Evolutionary conservation across 2,113 vertebrate genomes (phyloP).

Genomic region (Pomatorhinus ruficollis): DNA sequence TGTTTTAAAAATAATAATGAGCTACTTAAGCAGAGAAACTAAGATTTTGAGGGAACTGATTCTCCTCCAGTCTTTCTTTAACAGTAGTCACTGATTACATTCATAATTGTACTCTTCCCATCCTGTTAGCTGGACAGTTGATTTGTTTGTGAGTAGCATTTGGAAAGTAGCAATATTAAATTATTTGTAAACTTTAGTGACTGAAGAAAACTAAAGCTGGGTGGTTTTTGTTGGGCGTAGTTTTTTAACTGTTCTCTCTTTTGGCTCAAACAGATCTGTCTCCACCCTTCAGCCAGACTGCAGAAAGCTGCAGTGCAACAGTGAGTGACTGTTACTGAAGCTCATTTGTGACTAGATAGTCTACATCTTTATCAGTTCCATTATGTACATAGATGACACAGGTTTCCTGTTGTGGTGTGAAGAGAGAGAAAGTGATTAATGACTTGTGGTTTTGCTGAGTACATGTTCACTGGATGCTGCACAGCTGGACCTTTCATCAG

Average conservation of each 20-base stretch:
- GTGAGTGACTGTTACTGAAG: constrained; percentile 1
- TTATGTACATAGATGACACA: background rate
- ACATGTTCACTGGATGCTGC: background rate
- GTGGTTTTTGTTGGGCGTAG: background rate
- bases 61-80: constrained; percentile 38
- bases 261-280: constrained; percentile 20
- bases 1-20: constrained; percentile 31
- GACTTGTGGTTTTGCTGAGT: constrained; percentile 9
- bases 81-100: background rate
- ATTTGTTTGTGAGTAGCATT: background rate
- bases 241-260: background rate
- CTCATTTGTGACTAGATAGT: constrained; percentile 5
- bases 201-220: background rate
- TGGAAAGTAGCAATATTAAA: constrained; percentile 2
- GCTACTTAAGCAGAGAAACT: constrained; percentile 54
- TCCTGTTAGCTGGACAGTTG: background rate
- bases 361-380: background rate
- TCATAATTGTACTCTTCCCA: background rate
- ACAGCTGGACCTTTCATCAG: constrained; percentile 10
- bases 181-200: background rate
- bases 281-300: constrained; percentile 6
- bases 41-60: constrained; percentile 25
- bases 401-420: background rate
- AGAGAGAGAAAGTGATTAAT: background rate
- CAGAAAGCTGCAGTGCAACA: constrained; percentile 14